Evolutionary conservation across 2,113 vertebrate species (phyloP).

Genomic region (Cryptomyrus ogoouensis): DNA sequence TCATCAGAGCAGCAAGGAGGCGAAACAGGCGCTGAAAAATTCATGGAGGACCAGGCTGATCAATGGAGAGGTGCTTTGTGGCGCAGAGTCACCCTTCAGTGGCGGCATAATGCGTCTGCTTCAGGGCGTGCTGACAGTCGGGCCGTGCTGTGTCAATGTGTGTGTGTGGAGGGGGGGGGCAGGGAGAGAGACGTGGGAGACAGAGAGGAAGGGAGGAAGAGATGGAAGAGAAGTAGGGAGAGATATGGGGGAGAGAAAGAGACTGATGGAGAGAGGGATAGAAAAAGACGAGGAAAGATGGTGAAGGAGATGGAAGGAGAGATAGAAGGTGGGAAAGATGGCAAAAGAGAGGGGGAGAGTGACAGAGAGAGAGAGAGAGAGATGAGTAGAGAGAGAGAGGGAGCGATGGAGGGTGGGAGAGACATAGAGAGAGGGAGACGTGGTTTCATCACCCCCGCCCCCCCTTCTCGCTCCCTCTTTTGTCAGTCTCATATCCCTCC

Average conservation of each 20-base stretch:
- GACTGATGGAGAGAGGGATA: slow-evolving; percentile 8
- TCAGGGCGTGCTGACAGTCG: slow-evolving; percentile 24
- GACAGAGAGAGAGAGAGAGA: not conserved
- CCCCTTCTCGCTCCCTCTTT: not conserved
- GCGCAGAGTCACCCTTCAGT: slow-evolving; percentile 45
- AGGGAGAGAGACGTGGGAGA: slow-evolving; percentile 20
- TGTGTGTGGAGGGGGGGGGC: not conserved
- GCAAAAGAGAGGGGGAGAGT: slow-evolving; percentile 17
- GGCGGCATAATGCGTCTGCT: slow-evolving; percentile 39
- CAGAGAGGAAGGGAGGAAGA: not conserved
- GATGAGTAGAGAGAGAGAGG: not conserved
- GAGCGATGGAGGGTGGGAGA: not conserved
- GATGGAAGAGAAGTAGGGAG: not conserved
- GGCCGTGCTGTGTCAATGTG: not conserved
- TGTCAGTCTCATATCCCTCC: not conserved
- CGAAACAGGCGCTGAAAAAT: not conserved
- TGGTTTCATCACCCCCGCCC: not conserved
- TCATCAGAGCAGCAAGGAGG: not conserved
- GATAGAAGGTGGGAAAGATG: not conserved
- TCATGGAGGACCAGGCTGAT: slow-evolving; percentile 33
- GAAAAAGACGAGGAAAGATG: not conserved
- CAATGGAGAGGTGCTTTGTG: slow-evolving; percentile 50
- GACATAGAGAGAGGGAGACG: not conserved
- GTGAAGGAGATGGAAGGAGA: not conserved
- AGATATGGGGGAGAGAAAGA: not conserved